phyloP scores from a whole-genome alignment of 2,888 invertebrate species.

The Apamea crenata region DNA sequence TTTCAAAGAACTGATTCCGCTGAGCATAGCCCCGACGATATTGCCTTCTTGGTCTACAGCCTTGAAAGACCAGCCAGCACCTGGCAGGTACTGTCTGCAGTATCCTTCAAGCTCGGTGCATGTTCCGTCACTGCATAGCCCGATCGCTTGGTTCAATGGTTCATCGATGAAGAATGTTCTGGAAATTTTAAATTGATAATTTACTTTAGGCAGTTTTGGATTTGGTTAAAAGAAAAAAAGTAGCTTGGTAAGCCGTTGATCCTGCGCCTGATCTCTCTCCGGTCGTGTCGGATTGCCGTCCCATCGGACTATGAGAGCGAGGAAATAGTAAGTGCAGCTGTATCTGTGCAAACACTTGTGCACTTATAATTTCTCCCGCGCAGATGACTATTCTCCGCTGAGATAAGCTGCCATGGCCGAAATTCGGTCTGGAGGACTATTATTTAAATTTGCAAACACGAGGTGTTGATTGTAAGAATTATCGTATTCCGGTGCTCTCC shows the following conservation, averaged over 20 bases:
- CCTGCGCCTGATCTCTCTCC: no score
- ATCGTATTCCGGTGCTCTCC: not conserved
- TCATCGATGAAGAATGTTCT: slow-evolving; percentile 91
- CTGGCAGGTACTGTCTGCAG: slow-evolving; percentile 88
- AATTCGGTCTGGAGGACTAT: not conserved
- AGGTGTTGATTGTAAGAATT: not conserved
- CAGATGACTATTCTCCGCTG: no score
- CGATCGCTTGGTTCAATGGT: slow-evolving; percentile 90
- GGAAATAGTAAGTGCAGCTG: no score
- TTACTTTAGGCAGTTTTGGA: not conserved
- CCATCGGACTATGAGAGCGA: no score
- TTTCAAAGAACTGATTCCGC: slow-evolving; percentile 81
- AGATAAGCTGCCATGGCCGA: no score
- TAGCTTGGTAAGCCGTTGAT: no score
- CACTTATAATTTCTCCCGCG: no score
- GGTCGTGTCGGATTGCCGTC: no score
- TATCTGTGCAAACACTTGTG: no score
- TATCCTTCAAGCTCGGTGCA: slow-evolving; percentile 92
- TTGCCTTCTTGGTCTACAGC: slow-evolving; percentile 91
- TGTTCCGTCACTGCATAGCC: slow-evolving; percentile 82
- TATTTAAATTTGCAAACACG: not conserved
- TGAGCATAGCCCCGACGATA: slow-evolving; percentile 90
- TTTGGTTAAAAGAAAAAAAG: not conserved
- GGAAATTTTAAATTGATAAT: slow-evolving; percentile 60
- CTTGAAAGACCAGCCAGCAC: slow-evolving; percentile 91